These are phyloP conservation scores for Drosophila antonietae DNA, from an alignment of 2,888 invertebrate species.

Conservation along the genomic window DNA sequence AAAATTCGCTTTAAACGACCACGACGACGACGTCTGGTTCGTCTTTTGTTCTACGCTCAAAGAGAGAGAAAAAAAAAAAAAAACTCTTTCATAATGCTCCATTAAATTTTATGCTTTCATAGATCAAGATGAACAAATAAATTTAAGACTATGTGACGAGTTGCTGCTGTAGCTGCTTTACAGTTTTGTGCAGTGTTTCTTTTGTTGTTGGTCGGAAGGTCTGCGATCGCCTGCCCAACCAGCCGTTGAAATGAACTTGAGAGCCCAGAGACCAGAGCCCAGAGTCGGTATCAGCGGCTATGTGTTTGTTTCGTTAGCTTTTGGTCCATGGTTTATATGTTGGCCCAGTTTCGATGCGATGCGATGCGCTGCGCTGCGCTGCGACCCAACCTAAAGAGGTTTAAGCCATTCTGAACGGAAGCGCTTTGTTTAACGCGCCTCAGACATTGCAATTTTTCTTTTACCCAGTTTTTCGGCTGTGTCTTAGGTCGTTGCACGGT, in stretches of 20 bases:
- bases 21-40: conserved; percentile 3
- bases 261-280: conserved; percentile 51
- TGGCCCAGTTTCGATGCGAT: conserved; percentile 61
- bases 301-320: conserved; percentile 30
- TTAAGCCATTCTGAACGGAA: conserved; percentile 65
- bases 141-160: conserved; percentile 64
- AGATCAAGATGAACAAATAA: conserved; percentile 83
- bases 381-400: conserved; percentile 36
- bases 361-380: conserved; percentile 34
- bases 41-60: conserved; percentile 59
- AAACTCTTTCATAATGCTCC: conserved; percentile 79
- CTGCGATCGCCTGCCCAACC: conserved; percentile 61
- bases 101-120: conserved; percentile 81
- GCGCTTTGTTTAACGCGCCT: conserved; percentile 73
- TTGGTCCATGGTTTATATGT: conserved; percentile 65
- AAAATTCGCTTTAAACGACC: conserved; percentile 18
- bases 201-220: conserved; percentile 52
- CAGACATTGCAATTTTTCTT: conserved; percentile 55
- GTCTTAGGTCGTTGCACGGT: conserved; percentile 6
- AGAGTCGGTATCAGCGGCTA: conserved; percentile 18
- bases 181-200: conserved; percentile 34
- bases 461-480: conserved; percentile 25
- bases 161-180: conserved; percentile 35
- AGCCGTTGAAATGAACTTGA: conserved; percentile 81
- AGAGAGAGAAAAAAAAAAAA: conserved; percentile 16